These are phyloP conservation scores for Trichonephila clavata DNA, from an alignment of 1,140 invertebrate species.

Conservation along the genomic window DNA sequence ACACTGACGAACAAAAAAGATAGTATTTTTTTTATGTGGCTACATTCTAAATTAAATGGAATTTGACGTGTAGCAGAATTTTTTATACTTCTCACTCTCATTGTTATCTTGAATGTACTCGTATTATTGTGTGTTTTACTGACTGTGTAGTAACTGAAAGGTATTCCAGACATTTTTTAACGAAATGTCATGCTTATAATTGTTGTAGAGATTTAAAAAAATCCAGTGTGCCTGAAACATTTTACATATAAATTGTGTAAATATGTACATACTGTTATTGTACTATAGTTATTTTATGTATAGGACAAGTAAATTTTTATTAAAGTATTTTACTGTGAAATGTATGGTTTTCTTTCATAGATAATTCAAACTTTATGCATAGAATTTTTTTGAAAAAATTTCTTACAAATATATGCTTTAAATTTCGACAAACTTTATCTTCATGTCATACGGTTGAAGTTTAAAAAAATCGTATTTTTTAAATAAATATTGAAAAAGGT, in stretches of 20 bases:
- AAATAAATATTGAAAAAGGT: no score
- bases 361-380: no score
- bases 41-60: slow-evolving; percentile 41
- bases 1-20: background rate
- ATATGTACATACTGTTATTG: slow-evolving; percentile 76
- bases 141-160: background rate
- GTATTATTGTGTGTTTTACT: slow-evolving; percentile 21
- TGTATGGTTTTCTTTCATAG: background rate
- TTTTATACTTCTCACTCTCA: slow-evolving; percentile 8
- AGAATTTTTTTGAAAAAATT: no score
- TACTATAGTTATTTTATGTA: slow-evolving; percentile 70
- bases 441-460: no score
- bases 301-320: slow-evolving; percentile 61
- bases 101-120: background rate
- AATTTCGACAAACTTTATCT: no score
- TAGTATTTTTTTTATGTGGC: background rate
- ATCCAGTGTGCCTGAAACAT: slow-evolving; percentile 66
- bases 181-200: slow-evolving; percentile 23
- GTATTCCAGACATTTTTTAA: background rate
- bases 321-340: slow-evolving; percentile 73
- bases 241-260: slow-evolving; percentile 59
- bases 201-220: slow-evolving; percentile 29
- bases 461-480: no score
- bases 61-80: slow-evolving; percentile 62
- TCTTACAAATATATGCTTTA: no score